These are phyloP conservation scores for Epinotia nisella DNA, from an alignment of 2,888 invertebrate genomes.

Conservation along the genomic window DNA sequence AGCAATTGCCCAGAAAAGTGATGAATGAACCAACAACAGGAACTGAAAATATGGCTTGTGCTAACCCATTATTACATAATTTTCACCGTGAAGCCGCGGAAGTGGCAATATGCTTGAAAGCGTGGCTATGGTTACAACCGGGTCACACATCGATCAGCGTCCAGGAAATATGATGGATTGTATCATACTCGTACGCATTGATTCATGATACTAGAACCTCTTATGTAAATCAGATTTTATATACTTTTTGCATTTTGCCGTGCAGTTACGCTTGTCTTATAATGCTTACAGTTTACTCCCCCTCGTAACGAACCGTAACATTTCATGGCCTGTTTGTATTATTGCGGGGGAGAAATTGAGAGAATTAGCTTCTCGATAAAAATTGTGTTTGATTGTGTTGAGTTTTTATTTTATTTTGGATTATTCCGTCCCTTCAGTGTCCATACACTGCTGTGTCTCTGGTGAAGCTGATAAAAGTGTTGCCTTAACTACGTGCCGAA, in stretches of 20 bases:
- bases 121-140: slow-evolving; percentile 59
- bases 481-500: slow-evolving; percentile 54
- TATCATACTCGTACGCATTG: slow-evolving; percentile 36
- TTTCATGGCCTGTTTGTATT: slow-evolving; percentile 40
- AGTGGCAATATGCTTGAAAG: slow-evolving; percentile 63
- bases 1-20: slow-evolving; percentile 39
- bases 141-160: slow-evolving; percentile 44
- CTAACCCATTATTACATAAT: slow-evolving; percentile 49
- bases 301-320: slow-evolving; percentile 42
- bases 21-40: slow-evolving; percentile 48
- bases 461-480: slow-evolving; percentile 47
- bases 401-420: slow-evolving; percentile 5
- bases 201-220: slow-evolving; percentile 25
- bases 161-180: slow-evolving; percentile 42
- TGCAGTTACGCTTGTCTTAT: slow-evolving; percentile 34
- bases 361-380: slow-evolving; percentile 37
- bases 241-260: slow-evolving; percentile 29
- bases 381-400: slow-evolving; percentile 22
- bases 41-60: slow-evolving; percentile 46
- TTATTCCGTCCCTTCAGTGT: not conserved
- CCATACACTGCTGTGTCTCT: slow-evolving; percentile 38
- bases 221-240: slow-evolving; percentile 40
- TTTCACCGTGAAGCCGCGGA: slow-evolving; percentile 51
- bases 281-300: slow-evolving; percentile 42
- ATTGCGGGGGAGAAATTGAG: slow-evolving; percentile 33